A percentile compares a stretch with the other conserved stretches of the same genome.
phyloP scores from a whole-genome alignment of 2,113 vertebrate species.

The Carollia perspicillata region DNA sequence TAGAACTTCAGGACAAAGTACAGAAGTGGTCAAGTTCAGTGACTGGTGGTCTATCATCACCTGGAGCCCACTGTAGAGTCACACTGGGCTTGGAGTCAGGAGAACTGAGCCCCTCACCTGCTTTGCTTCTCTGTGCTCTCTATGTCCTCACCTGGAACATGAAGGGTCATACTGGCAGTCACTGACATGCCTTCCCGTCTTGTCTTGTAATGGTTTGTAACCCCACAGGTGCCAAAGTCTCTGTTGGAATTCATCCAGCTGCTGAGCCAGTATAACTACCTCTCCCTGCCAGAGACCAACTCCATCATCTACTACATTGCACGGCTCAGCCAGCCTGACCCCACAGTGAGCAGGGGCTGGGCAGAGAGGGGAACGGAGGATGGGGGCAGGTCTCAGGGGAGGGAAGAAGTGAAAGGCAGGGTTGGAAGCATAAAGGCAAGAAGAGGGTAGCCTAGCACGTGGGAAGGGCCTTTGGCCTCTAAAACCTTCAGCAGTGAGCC shows the following conservation, averaged over 20 bases:
- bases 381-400: neutral
- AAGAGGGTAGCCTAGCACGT: neutral
- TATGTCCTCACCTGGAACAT: no score
- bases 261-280: neutral
- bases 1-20: neutral
- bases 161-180: no score
- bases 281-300: neutral
- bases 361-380: no score
- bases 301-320: neutral
- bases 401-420: neutral
- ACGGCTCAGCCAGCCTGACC: neutral
- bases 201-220: neutral
- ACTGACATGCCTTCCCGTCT: neutral
- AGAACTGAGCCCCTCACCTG: no score
- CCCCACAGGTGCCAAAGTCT: neutral
- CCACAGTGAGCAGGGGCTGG: neutral
- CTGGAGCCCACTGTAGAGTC: neutral
- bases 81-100: neutral
- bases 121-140: no score
- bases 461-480: neutral
- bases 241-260: conserved; percentile 18
- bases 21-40: no score
- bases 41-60: neutral
- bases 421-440: neutral
- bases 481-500: neutral